A percentile compares a stretch with the other conserved stretches of the same genome.
phyloP scores from a whole-genome alignment of 53 echinoderm and acorn worm species.

The Mesocentrotus franciscanus region DNA sequence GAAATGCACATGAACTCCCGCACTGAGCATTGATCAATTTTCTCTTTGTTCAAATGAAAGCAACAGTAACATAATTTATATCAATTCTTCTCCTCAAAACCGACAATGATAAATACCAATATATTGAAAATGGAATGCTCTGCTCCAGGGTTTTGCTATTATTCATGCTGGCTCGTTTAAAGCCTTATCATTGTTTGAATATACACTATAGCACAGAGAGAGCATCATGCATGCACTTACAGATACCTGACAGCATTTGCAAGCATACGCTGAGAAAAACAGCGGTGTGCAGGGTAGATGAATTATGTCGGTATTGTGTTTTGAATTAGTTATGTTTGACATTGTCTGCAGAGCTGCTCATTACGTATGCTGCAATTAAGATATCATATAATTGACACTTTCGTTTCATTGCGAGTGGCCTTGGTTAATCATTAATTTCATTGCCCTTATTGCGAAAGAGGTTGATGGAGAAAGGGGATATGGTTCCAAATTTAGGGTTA shows the following conservation, averaged over 20 bases:
- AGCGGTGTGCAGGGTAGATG: background rate
- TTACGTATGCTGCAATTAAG: background rate
- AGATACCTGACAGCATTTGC: slow-evolving; percentile 27
- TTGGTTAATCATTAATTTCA: slow-evolving; percentile 5
- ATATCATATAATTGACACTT: background rate
- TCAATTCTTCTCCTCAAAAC: background rate
- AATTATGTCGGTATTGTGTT: background rate
- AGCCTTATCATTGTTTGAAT: background rate
- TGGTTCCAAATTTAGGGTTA: background rate
- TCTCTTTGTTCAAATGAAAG: background rate
- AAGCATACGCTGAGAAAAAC: background rate
- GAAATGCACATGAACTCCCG: background rate
- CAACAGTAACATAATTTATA: background rate
- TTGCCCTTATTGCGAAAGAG: background rate
- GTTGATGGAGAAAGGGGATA: background rate
- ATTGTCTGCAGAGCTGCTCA: background rate
- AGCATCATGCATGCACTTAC: background rate
- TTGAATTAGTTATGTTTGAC: background rate
- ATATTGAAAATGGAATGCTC: background rate
- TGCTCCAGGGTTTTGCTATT: background rate
- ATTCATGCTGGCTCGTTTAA: background rate
- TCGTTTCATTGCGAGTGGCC: background rate
- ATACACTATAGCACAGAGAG: background rate
- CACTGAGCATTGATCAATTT: background rate
- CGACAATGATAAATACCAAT: background rate